Base-by-base conservation (phyloP, 1,140 invertebrate genomes). In the Dreissena rostriformis region DNA sequence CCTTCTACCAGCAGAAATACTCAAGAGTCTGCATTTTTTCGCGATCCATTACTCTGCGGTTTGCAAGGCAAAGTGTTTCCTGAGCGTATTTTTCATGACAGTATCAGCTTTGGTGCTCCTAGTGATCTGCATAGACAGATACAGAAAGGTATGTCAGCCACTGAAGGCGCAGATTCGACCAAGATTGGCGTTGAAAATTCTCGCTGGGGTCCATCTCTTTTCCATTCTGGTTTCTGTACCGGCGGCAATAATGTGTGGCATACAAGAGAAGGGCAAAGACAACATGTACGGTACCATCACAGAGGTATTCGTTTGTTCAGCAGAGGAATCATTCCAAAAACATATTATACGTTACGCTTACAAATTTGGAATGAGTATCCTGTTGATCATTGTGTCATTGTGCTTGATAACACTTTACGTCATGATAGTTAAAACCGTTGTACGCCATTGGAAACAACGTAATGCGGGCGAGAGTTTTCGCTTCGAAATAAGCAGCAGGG, bases 101-200 rank as follows among this genome's bases (percentile, higher is more conserved):
- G 17, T 24, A 22, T 19, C 39, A 26, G 52, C 24, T 52, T 15
- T 15, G 17, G 71, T 39, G 22, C 52, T 73, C 11, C 11, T 53
- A 53, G n/a, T 73, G 6, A 11, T 52, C 22, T 52, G 24, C 51
- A 68, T 83, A 0, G 73, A 83, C 22, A 39, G 73, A 12, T 83
- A 76, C 51, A 55, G 72, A 22, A 75, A 83, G 66, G 73, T 83
- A 0, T 83, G 73, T 52, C 73, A 76, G 12, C 81, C 81, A 28
- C 17, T 83, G 1, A 75, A 83, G 28, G 68, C 55, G n/a, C 71
- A 83, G 61, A 68, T 83, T 57, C 57, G 65, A 22, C 65, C 73
- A 19, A 12, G n/a, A 26, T 51, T 83, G 11, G 65, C 65, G 5
- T 19, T 39, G 0, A 75, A 70, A 24, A 39, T 83, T 0, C 24